Percentiles rank a stretch among this genome's conserved stretches.
These are phyloP conservation scores for Diarsia brunnea DNA, from an alignment of 2,888 invertebrate species.

Conservation along the genomic window DNA sequence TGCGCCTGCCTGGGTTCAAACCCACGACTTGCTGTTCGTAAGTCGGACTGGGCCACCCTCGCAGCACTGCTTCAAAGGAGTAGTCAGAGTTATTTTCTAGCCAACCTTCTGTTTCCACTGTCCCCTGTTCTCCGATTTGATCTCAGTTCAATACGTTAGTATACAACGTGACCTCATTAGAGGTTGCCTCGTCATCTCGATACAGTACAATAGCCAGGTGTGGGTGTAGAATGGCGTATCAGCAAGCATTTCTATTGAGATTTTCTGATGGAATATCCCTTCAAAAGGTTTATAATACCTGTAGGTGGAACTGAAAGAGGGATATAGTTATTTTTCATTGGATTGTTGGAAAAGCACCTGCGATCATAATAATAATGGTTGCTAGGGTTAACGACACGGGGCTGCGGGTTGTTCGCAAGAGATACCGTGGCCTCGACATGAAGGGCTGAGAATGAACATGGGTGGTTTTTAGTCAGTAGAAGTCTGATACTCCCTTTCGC, in stretches of 20 bases:
- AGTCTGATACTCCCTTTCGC: too few relatives aligned
- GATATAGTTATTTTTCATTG: neutral
- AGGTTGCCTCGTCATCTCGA: neutral
- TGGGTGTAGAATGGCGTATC: neutral
- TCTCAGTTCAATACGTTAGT: constrained; percentile 17
- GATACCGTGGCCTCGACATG: too few relatives aligned
- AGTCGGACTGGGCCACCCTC: too few relatives aligned
- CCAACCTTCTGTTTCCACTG: neutral
- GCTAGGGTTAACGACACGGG: too few relatives aligned
- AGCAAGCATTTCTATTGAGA: neutral
- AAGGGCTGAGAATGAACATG: too few relatives aligned
- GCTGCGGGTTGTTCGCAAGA: too few relatives aligned
- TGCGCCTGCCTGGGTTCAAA: too few relatives aligned
- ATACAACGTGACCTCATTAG: constrained; percentile 10
- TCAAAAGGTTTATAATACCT: neutral
- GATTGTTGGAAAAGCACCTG: neutral
- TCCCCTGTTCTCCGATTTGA: neutral
- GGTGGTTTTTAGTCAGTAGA: too few relatives aligned
- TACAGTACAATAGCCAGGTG: constrained; percentile 6
- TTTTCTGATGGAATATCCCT: neutral
- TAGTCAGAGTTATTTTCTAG: neutral
- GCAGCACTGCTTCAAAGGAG: neutral
- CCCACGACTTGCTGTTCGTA: too few relatives aligned
- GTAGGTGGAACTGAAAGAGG: neutral
- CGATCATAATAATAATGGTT: neutral